Evolutionary conservation across 2,797 vertebrate genomes (phyloP).

Genomic region (Zalophus californianus): DNA sequence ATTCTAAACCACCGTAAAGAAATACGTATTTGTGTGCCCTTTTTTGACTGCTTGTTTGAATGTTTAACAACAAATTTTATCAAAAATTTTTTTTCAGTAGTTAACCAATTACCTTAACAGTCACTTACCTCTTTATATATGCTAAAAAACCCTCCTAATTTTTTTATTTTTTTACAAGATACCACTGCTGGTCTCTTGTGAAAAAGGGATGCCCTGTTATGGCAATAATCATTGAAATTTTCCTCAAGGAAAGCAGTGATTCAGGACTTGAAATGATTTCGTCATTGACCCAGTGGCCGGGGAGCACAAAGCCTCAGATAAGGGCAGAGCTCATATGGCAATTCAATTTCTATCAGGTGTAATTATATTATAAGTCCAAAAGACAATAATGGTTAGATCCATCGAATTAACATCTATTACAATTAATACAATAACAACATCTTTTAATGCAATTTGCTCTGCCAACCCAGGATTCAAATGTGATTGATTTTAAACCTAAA

Average conservation of each 20-base stretch:
- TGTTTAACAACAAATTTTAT: background rate
- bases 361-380: slow-evolving; percentile 75
- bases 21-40: background rate
- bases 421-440: slow-evolving; percentile 74
- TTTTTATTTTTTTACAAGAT: background rate
- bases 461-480: slow-evolving; percentile 41
- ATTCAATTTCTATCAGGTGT: slow-evolving; percentile 56
- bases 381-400: slow-evolving; percentile 36
- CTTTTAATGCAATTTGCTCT: slow-evolving; percentile 74
- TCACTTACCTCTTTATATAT: background rate
- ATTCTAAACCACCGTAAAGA: background rate
- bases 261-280: slow-evolving; percentile 58
- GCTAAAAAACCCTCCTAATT: background rate
- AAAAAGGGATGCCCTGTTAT: background rate
- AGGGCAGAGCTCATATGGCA: slow-evolving; percentile 63
- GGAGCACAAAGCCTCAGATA: background rate
- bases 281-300: slow-evolving; percentile 58
- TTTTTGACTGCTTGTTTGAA: background rate
- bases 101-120: slow-evolving; percentile 44
- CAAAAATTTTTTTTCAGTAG: background rate
- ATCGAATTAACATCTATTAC: slow-evolving; percentile 69
- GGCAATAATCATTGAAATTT: slow-evolving; percentile 53
- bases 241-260: slow-evolving; percentile 73
- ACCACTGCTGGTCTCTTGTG: slow-evolving; percentile 7
- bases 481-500: slow-evolving; percentile 72